phyloP scores from a whole-genome alignment of 2,797 vertebrate species.

The Girardinus metallicus region DNA sequence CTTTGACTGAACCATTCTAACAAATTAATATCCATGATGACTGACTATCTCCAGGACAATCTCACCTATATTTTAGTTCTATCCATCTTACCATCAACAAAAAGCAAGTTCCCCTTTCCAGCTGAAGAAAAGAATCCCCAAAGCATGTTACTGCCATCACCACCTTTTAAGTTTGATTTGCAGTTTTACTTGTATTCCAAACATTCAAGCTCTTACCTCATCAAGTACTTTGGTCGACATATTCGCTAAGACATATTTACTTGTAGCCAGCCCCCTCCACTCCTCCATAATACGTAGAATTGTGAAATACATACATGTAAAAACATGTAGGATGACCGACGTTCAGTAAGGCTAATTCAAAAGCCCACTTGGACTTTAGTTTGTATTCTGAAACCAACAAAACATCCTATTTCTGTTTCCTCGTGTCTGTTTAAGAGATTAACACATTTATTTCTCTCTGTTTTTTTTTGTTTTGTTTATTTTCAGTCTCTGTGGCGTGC shows the following conservation, averaged over 20 bases:
- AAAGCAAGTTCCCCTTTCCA: background rate
- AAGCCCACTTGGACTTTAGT: background rate
- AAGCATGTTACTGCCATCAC: background rate
- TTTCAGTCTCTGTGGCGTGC: constrained; percentile 67
- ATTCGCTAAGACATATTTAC: background rate
- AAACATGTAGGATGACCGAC: background rate
- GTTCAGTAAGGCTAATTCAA: background rate
- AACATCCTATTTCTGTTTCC: constrained; percentile 1
- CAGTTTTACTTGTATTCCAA: background rate
- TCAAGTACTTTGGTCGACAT: background rate
- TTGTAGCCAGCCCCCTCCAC: background rate
- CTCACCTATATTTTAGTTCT: background rate
- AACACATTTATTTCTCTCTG: constrained; percentile 14
- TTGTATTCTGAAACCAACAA: background rate
- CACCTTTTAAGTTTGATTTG: background rate
- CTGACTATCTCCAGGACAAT: background rate
- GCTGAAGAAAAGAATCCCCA: background rate
- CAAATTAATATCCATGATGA: background rate
- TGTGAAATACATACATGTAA: background rate
- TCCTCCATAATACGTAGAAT: background rate
- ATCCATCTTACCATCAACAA: background rate
- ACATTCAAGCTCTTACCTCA: background rate
- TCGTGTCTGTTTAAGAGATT: constrained; percentile 41
- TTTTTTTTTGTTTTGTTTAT: constrained; percentile 25
- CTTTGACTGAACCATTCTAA: background rate